These are phyloP conservation scores for Corythoichthys intestinalis DNA, from an alignment of 2,113 vertebrate species.

Conservation along the genomic window DNA sequence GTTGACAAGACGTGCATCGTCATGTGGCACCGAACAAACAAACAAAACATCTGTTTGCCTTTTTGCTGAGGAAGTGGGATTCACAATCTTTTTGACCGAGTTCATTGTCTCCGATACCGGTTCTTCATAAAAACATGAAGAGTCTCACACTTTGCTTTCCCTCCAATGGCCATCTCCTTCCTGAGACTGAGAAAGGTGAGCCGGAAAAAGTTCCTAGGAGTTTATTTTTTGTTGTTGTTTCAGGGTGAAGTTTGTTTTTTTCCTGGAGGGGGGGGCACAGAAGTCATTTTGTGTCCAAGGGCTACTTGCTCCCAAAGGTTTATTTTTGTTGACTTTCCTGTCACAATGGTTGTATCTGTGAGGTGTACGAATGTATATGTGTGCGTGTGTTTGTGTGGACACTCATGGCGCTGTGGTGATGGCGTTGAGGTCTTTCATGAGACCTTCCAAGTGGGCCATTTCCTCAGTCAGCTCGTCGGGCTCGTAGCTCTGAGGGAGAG, in stretches of 20 bases:
- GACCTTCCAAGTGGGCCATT: slow-evolving; percentile 98
- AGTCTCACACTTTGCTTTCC: slow-evolving; percentile 52
- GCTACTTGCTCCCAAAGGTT: slow-evolving; percentile 42
- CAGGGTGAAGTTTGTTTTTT: slow-evolving; percentile 8
- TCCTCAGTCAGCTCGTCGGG: slow-evolving; percentile 98
- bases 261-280: slow-evolving; percentile 24
- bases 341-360: slow-evolving; percentile 3
- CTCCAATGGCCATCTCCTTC: slow-evolving; percentile 72
- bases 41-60: slow-evolving; percentile 16
- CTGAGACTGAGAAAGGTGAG: slow-evolving; percentile 74
- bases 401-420: slow-evolving; percentile 80
- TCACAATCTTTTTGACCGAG: slow-evolving; percentile 64
- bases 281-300: slow-evolving; percentile 47
- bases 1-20: slow-evolving; percentile 58
- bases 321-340: slow-evolving; percentile 26
- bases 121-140: slow-evolving; percentile 67
- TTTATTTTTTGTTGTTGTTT: slow-evolving; percentile 26
- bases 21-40: slow-evolving; percentile 32
- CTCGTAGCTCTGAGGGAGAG: slow-evolving; percentile 86
- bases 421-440: slow-evolving; percentile 99
- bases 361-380: slow-evolving; percentile 13
- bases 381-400: slow-evolving; percentile 17
- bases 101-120: slow-evolving; percentile 67
- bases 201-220: slow-evolving; percentile 56
- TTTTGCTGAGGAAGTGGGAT: slow-evolving; percentile 61